A percentile compares a stretch with the other conserved stretches of the same genome.
Evolutionary conservation across 2,113 vertebrate species (phyloP).

Genomic region (Acanthochromis polyacanthus): DNA sequence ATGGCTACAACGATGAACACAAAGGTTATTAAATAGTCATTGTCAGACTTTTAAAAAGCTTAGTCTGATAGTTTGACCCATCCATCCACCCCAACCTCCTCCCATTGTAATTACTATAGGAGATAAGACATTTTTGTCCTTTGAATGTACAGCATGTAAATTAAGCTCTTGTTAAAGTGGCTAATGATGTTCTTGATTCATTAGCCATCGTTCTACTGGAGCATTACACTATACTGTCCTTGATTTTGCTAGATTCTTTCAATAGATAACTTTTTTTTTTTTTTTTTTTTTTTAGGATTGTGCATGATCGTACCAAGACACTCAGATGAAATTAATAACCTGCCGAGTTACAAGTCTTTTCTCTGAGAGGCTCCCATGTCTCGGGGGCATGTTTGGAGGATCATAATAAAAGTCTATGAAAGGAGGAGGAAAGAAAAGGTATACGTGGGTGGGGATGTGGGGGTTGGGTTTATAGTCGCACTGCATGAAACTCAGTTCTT

Average conservation of each 20-base stretch:
- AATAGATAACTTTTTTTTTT: constrained; percentile 38
- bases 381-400: constrained; percentile 63
- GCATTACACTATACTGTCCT: neutral
- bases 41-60: too few relatives aligned
- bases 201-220: neutral
- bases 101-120: too few relatives aligned
- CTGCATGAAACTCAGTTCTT: constrained; percentile 47
- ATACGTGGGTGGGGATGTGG: constrained; percentile 48
- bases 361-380: constrained; percentile 59
- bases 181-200: too few relatives aligned
- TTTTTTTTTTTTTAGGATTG: constrained; percentile 22
- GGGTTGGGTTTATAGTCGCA: constrained; percentile 54
- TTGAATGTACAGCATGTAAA: too few relatives aligned
- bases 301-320: constrained; percentile 15
- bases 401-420: constrained; percentile 60
- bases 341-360: constrained; percentile 37
- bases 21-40: too few relatives aligned
- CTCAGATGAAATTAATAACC: constrained; percentile 51
- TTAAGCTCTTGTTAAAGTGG: too few relatives aligned
- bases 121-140: too few relatives aligned
- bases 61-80: too few relatives aligned
- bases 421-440: constrained; percentile 45
- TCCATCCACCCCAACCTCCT: too few relatives aligned
- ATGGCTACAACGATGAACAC: too few relatives aligned
- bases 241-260: constrained; percentile 9